Percentiles rank a stretch among this genome's conserved stretches.
Evolutionary conservation across 1,140 invertebrate species (phyloP).

Genomic region (Dolichoris vasculosae): DNA sequence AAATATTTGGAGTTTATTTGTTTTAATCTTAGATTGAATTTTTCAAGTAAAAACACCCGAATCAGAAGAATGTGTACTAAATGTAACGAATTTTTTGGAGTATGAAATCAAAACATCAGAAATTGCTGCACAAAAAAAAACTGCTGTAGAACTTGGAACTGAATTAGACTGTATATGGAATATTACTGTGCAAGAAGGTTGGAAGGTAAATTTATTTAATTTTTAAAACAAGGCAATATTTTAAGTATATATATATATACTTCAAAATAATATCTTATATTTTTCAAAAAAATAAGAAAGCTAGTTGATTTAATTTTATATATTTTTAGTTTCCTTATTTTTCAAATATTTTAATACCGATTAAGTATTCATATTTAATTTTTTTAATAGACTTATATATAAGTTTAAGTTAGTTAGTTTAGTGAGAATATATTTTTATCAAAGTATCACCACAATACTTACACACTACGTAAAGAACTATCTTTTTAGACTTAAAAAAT

Average conservation of each 20-base stretch:
- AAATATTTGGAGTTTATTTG: not conserved
- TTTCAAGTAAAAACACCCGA: slow-evolving; percentile 65
- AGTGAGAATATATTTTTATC: no score
- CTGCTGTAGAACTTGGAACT: slow-evolving; percentile 74
- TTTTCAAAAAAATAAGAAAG: no score
- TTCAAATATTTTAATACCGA: no score
- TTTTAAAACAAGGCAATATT: not conserved
- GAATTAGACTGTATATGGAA: slow-evolving; percentile 89
- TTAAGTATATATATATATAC: not conserved
- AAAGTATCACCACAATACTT: no score
- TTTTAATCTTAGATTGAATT: slow-evolving; percentile 24
- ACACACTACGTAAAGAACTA: no score
- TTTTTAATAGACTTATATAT: no score
- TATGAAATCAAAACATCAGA: slow-evolving; percentile 76
- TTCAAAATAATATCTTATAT: not conserved
- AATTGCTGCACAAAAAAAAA: slow-evolving; percentile 75
- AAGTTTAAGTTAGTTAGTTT: no score
- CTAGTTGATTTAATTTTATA: no score
- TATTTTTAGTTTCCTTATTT: not conserved
- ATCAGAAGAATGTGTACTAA: slow-evolving; percentile 74
- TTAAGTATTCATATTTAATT: no score
- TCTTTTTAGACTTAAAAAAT: no score
- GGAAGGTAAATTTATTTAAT: slow-evolving; percentile 77
- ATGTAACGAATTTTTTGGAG: slow-evolving; percentile 72
- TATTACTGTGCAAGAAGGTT: slow-evolving; percentile 80